These are phyloP conservation scores for Congeria kusceri DNA, from an alignment of 2,888 invertebrate species.

Conservation along the genomic window DNA sequence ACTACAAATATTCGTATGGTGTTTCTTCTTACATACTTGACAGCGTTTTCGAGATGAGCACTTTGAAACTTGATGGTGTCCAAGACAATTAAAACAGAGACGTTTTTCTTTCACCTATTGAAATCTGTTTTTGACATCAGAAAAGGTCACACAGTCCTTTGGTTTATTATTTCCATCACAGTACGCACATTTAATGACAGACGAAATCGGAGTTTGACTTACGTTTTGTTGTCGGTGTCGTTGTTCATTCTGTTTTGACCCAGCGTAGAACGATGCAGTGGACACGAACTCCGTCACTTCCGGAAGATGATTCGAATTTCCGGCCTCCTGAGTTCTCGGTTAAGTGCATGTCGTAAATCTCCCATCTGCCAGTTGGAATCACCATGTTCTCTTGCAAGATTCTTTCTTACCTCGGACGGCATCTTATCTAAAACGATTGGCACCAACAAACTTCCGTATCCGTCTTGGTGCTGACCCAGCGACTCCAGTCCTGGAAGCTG, in stretches of 20 bases:
- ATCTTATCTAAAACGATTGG: constrained; percentile 24
- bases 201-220: background rate
- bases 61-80: constrained; percentile 23
- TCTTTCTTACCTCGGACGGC: constrained; percentile 6
- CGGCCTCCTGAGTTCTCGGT: constrained; percentile 8
- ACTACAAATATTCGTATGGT: constrained; percentile 29
- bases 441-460: constrained; percentile 23
- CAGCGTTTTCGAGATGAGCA: constrained; percentile 24
- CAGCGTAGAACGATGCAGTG: background rate
- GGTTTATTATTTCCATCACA: constrained; percentile 14
- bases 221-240: background rate
- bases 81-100: constrained; percentile 35
- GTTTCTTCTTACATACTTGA: constrained; percentile 23
- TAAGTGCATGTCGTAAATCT: constrained; percentile 10
- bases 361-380: constrained; percentile 4
- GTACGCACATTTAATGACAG: background rate
- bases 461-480: constrained; percentile 13
- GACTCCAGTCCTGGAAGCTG: constrained; percentile 28
- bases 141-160: background rate
- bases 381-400: constrained; percentile 20
- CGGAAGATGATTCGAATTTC: background rate
- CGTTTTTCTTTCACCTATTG: constrained; percentile 15
- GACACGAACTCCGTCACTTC: background rate
- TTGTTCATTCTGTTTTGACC: background rate
- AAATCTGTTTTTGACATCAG: background rate